Evolutionary conservation across 2,797 vertebrate species (phyloP).

Genomic region (Syndactyla subalaris): DNA sequence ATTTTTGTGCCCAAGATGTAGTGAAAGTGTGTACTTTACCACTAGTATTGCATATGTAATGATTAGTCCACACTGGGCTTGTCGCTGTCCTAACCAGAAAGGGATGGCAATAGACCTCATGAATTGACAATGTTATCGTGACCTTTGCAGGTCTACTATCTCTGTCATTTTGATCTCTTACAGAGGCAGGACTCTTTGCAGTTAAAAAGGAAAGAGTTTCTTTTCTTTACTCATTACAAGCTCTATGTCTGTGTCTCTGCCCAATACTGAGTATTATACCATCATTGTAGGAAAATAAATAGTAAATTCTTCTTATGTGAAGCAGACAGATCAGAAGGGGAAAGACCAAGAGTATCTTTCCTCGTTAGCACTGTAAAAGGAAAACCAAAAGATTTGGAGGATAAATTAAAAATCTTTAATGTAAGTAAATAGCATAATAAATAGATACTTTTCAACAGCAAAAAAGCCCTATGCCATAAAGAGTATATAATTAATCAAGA

Average conservation of each 20-base stretch:
- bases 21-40: background rate
- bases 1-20: background rate
- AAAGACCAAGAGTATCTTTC: background rate
- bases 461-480: background rate
- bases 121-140: conserved; percentile 37
- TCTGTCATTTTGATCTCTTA: conserved; percentile 54
- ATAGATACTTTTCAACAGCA: background rate
- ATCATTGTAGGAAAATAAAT: background rate
- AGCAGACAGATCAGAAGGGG: background rate
- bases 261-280: background rate
- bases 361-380: background rate
- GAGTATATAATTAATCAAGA: background rate
- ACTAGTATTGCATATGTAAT: background rate
- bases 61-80: background rate
- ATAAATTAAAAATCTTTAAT: background rate
- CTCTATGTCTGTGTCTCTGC: background rate
- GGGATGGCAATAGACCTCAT: background rate
- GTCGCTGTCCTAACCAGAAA: background rate
- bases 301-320: background rate
- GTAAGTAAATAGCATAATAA: background rate
- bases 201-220: background rate
- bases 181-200: conserved; percentile 5
- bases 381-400: background rate
- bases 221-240: background rate
- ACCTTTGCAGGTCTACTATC: conserved; percentile 47